Conservation (phyloP, 2,888 invertebrate genomes). For the Polia nebulosa region DNA sequence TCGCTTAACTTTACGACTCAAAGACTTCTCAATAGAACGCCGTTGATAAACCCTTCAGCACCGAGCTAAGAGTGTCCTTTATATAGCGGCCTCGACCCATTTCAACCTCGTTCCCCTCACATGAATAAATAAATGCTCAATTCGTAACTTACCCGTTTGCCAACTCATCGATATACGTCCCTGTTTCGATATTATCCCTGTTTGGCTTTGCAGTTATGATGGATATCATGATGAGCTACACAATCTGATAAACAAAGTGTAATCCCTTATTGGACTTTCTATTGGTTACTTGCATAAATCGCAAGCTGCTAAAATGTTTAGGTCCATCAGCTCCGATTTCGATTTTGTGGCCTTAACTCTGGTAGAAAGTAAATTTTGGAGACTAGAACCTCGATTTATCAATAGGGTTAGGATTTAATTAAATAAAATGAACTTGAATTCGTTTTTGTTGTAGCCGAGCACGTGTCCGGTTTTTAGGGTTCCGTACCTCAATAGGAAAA, state of each 20-base stretch:
- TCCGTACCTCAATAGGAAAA: too few species aligned
- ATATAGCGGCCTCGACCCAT: slow-evolving; percentile 88
- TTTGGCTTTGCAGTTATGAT: slow-evolving; percentile 64
- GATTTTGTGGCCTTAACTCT: not conserved
- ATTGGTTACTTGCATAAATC: slow-evolving; percentile 1
- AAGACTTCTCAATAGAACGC: slow-evolving; percentile 61
- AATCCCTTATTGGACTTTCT: not conserved
- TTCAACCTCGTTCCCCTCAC: slow-evolving; percentile 86
- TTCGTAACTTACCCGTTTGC: slow-evolving; percentile 87
- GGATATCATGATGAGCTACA: not conserved
- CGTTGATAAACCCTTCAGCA: slow-evolving; percentile 76
- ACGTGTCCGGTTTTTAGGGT: slow-evolving; percentile 11
- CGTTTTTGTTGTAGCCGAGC: not conserved
- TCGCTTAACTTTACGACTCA: slow-evolving; percentile 34
- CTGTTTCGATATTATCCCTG: slow-evolving; percentile 66
- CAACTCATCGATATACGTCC: slow-evolving; percentile 78
- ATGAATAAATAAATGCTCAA: slow-evolving; percentile 90
- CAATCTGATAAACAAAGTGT: not conserved
- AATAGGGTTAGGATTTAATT: not conserved
- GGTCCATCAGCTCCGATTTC: not conserved
- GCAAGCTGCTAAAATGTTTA: not conserved
- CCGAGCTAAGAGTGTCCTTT: slow-evolving; percentile 83
- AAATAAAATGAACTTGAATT: slow-evolving; percentile 1
- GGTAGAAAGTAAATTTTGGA: not conserved
- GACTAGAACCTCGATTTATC: not conserved